A percentile compares a stretch with the other conserved stretches of the same genome.
Conservation (phyloP, 2,113 vertebrate species). For the Ondatra zibethicus region DNA sequence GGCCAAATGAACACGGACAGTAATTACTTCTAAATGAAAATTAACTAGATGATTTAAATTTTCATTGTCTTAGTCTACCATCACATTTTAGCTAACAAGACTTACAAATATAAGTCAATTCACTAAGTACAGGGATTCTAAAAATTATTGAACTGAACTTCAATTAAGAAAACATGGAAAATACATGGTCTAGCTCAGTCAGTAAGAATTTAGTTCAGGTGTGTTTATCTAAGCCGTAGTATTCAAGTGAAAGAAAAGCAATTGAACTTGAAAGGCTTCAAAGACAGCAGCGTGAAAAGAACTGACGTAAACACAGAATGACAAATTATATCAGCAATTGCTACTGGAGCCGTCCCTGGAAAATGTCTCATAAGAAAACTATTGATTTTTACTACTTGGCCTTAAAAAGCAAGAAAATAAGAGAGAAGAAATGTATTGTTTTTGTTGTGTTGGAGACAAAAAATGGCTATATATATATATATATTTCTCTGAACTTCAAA, state of each 20-base stretch:
- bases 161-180: slow-evolving; percentile 46
- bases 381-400: slow-evolving; percentile 49
- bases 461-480: slow-evolving; percentile 9
- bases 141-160: slow-evolving; percentile 67
- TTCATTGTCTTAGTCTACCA: slow-evolving; percentile 58
- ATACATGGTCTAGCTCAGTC: slow-evolving; percentile 48
- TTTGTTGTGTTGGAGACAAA: slow-evolving; percentile 13
- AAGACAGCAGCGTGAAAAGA: slow-evolving; percentile 60
- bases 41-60: slow-evolving; percentile 71
- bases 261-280: slow-evolving; percentile 62
- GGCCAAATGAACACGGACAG: slow-evolving; percentile 78
- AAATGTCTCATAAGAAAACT: slow-evolving; percentile 29
- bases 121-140: slow-evolving; percentile 63
- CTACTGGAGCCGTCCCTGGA: neutral
- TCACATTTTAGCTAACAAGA: slow-evolving; percentile 73
- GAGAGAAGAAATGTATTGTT: slow-evolving; percentile 42
- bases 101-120: slow-evolving; percentile 63
- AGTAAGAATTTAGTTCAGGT: slow-evolving; percentile 13
- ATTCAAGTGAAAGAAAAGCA: slow-evolving; percentile 62
- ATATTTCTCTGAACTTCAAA: slow-evolving; percentile 45
- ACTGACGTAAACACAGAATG: slow-evolving; percentile 44
- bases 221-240: slow-evolving; percentile 45
- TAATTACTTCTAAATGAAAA: slow-evolving; percentile 66
- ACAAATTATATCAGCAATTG: slow-evolving; percentile 52
- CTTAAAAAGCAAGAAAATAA: slow-evolving; percentile 66